Evolutionary conservation across 2,888 invertebrate species (phyloP).

Genomic region (Stegophylla sp.): DNA sequence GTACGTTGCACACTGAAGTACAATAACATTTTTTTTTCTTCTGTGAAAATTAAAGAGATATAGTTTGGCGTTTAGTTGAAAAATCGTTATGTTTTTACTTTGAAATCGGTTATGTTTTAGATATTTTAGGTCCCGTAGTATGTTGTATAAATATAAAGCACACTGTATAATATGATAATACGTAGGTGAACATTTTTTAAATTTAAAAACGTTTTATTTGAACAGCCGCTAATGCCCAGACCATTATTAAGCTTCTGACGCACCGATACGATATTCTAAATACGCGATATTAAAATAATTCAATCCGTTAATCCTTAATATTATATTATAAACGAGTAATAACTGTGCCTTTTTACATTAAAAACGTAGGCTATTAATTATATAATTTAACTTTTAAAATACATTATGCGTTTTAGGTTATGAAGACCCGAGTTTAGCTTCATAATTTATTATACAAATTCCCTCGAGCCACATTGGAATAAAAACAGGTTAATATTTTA

Average conservation of each 20-base stretch:
- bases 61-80: too few species aligned
- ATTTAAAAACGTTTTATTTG: conserved; percentile 16
- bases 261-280: not conserved
- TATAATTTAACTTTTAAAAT: not conserved
- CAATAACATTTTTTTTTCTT: too few species aligned
- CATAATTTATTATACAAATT: not conserved
- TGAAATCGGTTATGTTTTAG: too few species aligned
- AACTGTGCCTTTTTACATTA: not conserved
- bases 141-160: too few species aligned
- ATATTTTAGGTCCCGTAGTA: too few species aligned
- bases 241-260: not conserved
- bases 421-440: not conserved
- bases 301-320: not conserved
- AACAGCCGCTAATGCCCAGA: conserved; percentile 20
- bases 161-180: too few species aligned
- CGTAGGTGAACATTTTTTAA: not conserved
- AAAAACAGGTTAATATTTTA: not conserved
- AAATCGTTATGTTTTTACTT: too few species aligned
- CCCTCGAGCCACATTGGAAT: not conserved
- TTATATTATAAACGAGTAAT: not conserved
- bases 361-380: not conserved
- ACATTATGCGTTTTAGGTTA: not conserved
- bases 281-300: not conserved
- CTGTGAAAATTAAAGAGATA: too few species aligned
- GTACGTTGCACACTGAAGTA: too few species aligned